Base-by-base conservation (phyloP, 1,140 invertebrate genomes). In the Nasonia giraulti region DNA sequence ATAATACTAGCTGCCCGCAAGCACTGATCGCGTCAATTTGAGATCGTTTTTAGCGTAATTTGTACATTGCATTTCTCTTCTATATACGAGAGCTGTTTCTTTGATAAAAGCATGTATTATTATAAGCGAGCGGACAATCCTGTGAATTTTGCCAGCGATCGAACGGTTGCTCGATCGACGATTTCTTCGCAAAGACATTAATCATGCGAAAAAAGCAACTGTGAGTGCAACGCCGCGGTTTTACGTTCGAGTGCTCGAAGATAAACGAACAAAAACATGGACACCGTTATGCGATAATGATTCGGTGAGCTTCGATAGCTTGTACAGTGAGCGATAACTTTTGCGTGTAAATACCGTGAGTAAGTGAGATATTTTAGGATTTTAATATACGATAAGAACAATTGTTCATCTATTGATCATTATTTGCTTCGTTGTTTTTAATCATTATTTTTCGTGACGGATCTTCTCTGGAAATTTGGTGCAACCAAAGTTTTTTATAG, bases 401-500 rank as follows among this genome's bases (percentile, higher is more conserved):
- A 75, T 31, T 80, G 23, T 85, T 69, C 55, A 17, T 80, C 44
- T 75, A 80, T 47, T 55, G 17, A 50, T 66, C 23, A 75, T 79
- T 4, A 20, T 68, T 80, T 79, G 20, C 33, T 80, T 80, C 66
- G 23, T 50, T 78, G 2, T 71, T 80, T 77, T 69, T 14, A 47
- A 85, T 31, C 10, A 75, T 55, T 62, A 27, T 47, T 44, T 73
- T 62, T 31, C n/a, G 31, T 8, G 14, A 44, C 23, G n/a, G 23
- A 50, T 27, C 76, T 83, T 79, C 66, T 79, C 66, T 83, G 82
- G 71, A 80, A 84, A 80, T 74, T 84, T 71, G 31, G 47, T 10
- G 14, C 40, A 80, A 80, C 83, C 83, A 84, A 84, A 84, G 83
- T 84, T 74, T 74, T 80, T 66, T 78, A 66, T 80, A 80, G 33